Base-by-base conservation (phyloP, 2,797 vertebrate species). In the Peromyscus melanophrys region DNA sequence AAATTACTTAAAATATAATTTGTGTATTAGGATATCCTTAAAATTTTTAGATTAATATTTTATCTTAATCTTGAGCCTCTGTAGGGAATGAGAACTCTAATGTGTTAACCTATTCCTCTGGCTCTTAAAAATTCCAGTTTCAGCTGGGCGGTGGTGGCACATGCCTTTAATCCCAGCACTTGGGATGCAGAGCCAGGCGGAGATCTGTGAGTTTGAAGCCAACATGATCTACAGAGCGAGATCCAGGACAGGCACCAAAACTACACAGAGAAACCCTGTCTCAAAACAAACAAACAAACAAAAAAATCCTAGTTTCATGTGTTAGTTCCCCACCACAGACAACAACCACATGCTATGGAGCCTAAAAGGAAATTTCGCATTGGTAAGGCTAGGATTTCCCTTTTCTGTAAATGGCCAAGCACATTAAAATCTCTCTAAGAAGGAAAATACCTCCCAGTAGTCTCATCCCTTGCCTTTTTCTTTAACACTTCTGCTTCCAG, bases 1-100 rank as follows among this genome's bases (percentile, higher is more conserved):
- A 89, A 90, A 46, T 89, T 80, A 82, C 65, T 96, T 85, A 31
- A 59, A 84, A 82, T 55, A n/a, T 71, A 87, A 83, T 75, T 71
- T 94, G 40, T 46, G 67, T 17, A 76, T 94, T 80, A 75, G 91
- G 55, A 61, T 69, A 89, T 14, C 52, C 49, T 85, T 92, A 34
- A 25, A 78, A 90, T n/a, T 40, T 73, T 59, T 82, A 71, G 43
- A 87, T 95, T 69, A 6, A 23, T 29, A 76, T 63, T 80, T 78
- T 27, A n/a, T 80, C 43, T 73, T 61, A 83, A 61, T 4, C 77
- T 69, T 55, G 37, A 49, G 31, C 4, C 25, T 55, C 37, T 84
- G 11, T 29, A 55, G 40, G 67, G 75, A n/a, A 65, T 6, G 31
- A 95, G 76, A 37, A 69, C 69, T 76, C 67, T 3, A 4, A 11